Base-by-base conservation (phyloP, 2,888 invertebrate genomes). In the Macrostomum cliftonense region DNA sequence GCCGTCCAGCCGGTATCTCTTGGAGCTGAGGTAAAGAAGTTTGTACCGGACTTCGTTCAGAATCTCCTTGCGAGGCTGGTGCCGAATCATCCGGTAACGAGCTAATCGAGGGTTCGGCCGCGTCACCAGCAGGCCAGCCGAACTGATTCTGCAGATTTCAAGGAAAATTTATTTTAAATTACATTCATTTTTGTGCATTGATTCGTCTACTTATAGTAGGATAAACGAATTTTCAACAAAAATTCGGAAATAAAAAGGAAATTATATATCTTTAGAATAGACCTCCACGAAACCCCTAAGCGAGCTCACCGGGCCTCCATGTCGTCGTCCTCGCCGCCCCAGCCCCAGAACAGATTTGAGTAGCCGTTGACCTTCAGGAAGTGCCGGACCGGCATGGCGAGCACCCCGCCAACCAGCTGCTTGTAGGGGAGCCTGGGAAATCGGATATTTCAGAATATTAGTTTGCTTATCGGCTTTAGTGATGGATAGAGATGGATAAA, bases 1-100 rank as follows among this genome's bases (percentile, higher is more conserved):
- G 9, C 91, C 91, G 64, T 91, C 89, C 55, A 79, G 79, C 56
- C 79, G 78, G 70, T 80, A 85, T 59, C 82, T 78, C 64, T 81
- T 81, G 56, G 80, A 80, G 14, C 87, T 87, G 57, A 80, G 80
- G 53, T 81, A 81, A 46, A 91, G 74, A 57, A 83, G 77, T 65
- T 87, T 83, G 63, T 82, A 84, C 63, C 88, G 87, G 73, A 36
- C 43, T 17, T 28, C 28, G 28, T 28, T 28, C 5, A 28, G 28
- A 28, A 28, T 28, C 9, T 37, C 37, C 9, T 19, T 17, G 16
- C 36, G 45, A 16, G 16, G 4, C 13, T 17, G 14, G 13, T 45
- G 45, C 7, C 38, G 36, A 16, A 45, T 17, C 45, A 45, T 45
- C 2, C 14, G 16, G 36, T 37, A 45, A 37, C 38, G 45, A 5